Evolutionary conservation across 1,140 invertebrate species (phyloP), one percentile per base, ranked within the genome.

Genomic region (Asbolus verrucosus): DNA sequence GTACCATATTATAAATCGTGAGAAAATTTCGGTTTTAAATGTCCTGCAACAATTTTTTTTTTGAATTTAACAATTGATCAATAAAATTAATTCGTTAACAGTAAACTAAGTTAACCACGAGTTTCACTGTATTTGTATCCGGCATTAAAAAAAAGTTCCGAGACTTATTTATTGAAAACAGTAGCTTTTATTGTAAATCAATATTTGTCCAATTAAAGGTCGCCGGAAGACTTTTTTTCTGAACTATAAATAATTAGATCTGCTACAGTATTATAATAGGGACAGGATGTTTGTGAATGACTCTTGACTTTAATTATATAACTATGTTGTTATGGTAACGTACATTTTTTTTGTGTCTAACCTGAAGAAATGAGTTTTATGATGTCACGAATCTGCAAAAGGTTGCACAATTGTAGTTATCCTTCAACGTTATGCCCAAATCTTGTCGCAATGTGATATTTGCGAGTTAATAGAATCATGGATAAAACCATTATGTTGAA

Each of bases 401-500:
- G 24, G 31, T 36, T 54, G 54, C 31, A 30, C 16, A 54, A 54
- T 50, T 36, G 24, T 14, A 33, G 63, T 66, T 66, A n/a, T 66
- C 30, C 38, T 65, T 65, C 27, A 65, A 6, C 14, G 11, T 19
- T 18, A 27, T 13, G 1, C 46, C 6, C 21, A 4, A 54, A 19
- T 27, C n/a, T 27, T 27, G 24, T 8, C 24, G 8, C 24, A 8
- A 27, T 27, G 3, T 27, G 3, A 3, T 27, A 27, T 27, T 27
- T 3, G 3, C 8, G 24, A 8, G 24, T 8, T 27, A 27, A 46
- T 54, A 24, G 21, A 24, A 54, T 13, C 43, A 8, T 9, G 16
- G 43, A 50, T 50, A 21, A 50, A 50, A 50, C 15, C 33, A 27
- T 27, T 27, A 27, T 3, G 24, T 27, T 27, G 6, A 36, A 62